Percentiles rank a stretch among this genome's conserved stretches.
Conservation (phyloP, 2,888 invertebrate species). For the Keiferia lycopersicella region DNA sequence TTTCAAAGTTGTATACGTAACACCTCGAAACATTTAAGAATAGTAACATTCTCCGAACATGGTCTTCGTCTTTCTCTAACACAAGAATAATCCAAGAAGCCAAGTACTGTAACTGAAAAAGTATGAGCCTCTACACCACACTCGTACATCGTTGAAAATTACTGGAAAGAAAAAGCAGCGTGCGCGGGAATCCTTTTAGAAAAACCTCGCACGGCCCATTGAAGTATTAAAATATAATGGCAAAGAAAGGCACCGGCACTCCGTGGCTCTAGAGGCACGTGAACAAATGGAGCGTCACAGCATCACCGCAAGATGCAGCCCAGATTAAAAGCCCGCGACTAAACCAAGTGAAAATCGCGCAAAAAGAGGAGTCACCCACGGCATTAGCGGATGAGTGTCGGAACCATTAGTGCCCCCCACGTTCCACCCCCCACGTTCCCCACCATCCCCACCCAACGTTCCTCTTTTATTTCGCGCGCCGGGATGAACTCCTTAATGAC, state of each 20-base stretch:
- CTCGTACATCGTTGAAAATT: background rate
- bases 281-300: conserved; percentile 56
- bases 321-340: conserved; percentile 79
- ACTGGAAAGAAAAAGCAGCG: background rate
- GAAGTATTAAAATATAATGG: conserved; percentile 24
- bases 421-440: conserved; percentile 40
- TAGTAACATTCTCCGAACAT: background rate
- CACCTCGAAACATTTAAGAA: too few species aligned
- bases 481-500: conserved; percentile 82
- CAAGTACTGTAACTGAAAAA: too few species aligned
- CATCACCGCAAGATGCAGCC: conserved; percentile 63
- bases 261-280: conserved; percentile 24
- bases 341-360: conserved; percentile 81
- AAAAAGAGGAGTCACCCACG: conserved; percentile 81
- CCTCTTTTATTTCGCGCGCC: conserved; percentile 81
- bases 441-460: conserved; percentile 62
- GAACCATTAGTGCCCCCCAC: conserved; percentile 76
- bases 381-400: conserved; percentile 82
- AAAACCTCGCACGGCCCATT: conserved; percentile 11
- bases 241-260: conserved; percentile 20
- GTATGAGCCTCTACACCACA: too few species aligned
- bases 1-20: too few species aligned
- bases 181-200: conserved; percentile 17
- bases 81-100: too few species aligned
- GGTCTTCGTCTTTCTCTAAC: background rate